Conservation (phyloP, 2,888 invertebrate genomes). For the Noctua comes region DNA sequence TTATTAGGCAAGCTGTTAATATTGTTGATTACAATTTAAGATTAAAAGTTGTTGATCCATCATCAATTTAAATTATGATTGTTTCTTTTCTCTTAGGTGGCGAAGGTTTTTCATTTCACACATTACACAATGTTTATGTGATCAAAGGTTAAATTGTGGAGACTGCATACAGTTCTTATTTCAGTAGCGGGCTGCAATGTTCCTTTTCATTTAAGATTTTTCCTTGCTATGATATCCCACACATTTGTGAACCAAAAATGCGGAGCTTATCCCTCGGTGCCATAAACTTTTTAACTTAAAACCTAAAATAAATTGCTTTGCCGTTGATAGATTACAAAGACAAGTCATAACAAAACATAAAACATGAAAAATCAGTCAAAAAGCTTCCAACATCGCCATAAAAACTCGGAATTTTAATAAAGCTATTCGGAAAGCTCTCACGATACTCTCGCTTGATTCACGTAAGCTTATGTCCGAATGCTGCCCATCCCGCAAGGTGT, state of each 20-base stretch:
- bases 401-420: constrained; percentile 7
- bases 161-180: neutral
- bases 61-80: constrained; percentile 26
- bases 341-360: neutral
- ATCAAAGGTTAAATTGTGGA: neutral
- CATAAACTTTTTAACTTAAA: neutral
- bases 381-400: neutral
- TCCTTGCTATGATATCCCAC: neutral
- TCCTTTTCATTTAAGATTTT: neutral
- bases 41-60: constrained; percentile 26
- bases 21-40: constrained; percentile 28
- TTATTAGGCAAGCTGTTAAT: constrained; percentile 29
- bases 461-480: constrained; percentile 24
- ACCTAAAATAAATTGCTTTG: neutral
- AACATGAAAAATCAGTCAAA: neutral
- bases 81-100: constrained; percentile 13
- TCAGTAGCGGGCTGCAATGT: neutral
- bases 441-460: constrained; percentile 11
- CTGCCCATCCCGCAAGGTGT: constrained; percentile 43
- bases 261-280: neutral
- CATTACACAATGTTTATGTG: constrained; percentile 13
- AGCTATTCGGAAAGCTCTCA: constrained; percentile 19
- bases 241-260: neutral
- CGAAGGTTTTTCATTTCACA: neutral
- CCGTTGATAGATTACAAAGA: neutral